These are phyloP conservation scores for Plecotus auritus DNA, from an alignment of 2,113 vertebrate species.

Conservation along the genomic window DNA sequence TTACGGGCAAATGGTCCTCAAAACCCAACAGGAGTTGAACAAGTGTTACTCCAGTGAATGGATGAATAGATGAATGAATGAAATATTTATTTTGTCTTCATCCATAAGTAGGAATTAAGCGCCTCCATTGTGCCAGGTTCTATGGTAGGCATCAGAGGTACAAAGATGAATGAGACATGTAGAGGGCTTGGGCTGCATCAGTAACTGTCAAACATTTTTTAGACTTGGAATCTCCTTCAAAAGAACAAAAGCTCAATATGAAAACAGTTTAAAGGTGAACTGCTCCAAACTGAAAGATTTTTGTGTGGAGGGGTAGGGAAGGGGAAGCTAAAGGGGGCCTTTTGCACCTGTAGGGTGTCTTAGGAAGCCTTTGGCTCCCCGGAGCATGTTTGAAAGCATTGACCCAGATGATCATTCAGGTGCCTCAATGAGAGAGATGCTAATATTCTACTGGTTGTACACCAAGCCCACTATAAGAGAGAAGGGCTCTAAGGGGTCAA, in stretches of 20 bases:
- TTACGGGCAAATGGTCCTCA: not conserved
- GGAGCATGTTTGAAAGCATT: not conserved
- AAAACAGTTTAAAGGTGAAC: not conserved
- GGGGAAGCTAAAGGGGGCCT: too few relatives aligned
- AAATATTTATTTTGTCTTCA: not conserved
- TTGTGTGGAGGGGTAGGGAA: fast-evolving
- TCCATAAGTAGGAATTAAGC: not conserved
- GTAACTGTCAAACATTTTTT: not conserved
- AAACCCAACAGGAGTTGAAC: not conserved
- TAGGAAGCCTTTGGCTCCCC: not conserved
- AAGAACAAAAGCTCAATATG: not conserved
- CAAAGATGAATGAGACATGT: not conserved
- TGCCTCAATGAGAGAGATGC: not conserved
- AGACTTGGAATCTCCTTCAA: not conserved
- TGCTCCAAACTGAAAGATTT: not conserved
- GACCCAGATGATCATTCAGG: not conserved
- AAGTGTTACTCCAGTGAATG: not conserved
- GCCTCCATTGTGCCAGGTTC: not conserved
- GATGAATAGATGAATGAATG: not conserved
- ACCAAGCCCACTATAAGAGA: not conserved
- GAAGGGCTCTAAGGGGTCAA: not conserved
- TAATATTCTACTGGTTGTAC: not conserved
- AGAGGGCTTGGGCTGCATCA: not conserved
- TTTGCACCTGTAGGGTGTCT: not conserved
- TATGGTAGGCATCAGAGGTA: not conserved